These are phyloP conservation scores for Buceros bicornis DNA, from an alignment of 2,797 vertebrate species.

Conservation along the genomic window DNA sequence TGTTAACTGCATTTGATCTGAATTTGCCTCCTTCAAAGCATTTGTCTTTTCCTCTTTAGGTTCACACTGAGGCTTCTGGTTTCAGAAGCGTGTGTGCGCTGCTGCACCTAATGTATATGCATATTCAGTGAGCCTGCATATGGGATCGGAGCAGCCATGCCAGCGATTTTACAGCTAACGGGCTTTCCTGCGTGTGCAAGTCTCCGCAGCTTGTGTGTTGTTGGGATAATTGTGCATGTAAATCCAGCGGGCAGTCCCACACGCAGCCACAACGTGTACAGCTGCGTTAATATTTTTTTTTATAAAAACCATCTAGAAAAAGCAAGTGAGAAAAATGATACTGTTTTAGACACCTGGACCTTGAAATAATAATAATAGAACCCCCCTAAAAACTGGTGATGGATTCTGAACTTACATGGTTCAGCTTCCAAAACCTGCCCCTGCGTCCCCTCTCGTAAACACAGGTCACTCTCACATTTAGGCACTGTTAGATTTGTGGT, in stretches of 20 bases:
- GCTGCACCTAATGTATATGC: conserved; percentile 40
- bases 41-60: conserved; percentile 31
- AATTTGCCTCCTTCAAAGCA: neutral
- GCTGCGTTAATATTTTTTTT: conserved; percentile 1
- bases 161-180: conserved; percentile 50
- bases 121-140: conserved; percentile 35
- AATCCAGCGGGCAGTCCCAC: conserved; percentile 18
- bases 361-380: conserved; percentile 32
- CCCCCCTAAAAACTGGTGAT: neutral
- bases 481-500: conserved; percentile 54
- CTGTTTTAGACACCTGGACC: conserved; percentile 19
- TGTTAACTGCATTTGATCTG: neutral
- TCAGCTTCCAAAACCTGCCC: conserved; percentile 60
- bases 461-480: conserved; percentile 15
- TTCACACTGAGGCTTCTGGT: conserved; percentile 14
- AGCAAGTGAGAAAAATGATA: conserved; percentile 21
- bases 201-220: neutral
- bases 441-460: neutral
- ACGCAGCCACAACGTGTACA: neutral
- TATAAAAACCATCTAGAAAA: neutral
- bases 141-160: conserved; percentile 48
- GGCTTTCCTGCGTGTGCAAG: conserved; percentile 14
- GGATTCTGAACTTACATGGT: neutral
- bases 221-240: conserved; percentile 6
- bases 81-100: neutral